Base-by-base conservation (phyloP, 2,888 invertebrate species). In the Acleris emargana region DNA sequence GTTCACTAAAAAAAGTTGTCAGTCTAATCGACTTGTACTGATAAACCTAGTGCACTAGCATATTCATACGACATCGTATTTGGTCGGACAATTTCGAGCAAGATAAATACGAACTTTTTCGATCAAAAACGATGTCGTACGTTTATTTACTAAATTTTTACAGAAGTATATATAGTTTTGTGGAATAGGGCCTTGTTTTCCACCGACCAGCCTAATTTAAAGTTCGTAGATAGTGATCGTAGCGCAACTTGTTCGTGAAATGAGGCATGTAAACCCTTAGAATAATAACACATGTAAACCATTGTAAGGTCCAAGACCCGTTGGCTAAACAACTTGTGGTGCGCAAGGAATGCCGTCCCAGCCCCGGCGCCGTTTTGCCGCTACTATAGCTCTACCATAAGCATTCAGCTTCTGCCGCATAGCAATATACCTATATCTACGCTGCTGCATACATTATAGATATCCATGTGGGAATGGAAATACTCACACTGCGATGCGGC, bases 321-420 rank as follows among this genome's bases (percentile, higher is more conserved):
- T 84, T 85, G 83, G 76, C 76, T 73, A 75, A 76, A 78, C 77
- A 75, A 69, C 73, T 68, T 47, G 73, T 68, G 81, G 80, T 77
- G 76, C 76, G 84, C 74, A 68, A 71, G 88, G 90, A 91, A 90
- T 91, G 89, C 83, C 68, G 89, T 84, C 80, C 77, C 75, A 79
- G 78, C 78, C 80, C 77, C 80, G 79, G 78, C 75, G 71, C 72
- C 71, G 73, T 78, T 76, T 60, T 32, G 64, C 59, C 76, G 78
- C 73, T 77, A 79, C 74, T 43, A 43, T 43, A n/a, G n/a, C 45
- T 79, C 78, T 80, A 79, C 81, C 78, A 83, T 80, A 76, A 81
- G 73, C 75, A 75, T 71, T 72, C 71, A 69, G 69, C 71, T 62
- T 72, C 69, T 72, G 68, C 68, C 28, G 52, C 58, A 42, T 47